These are phyloP conservation scores for Gymnobelideus leadbeateri DNA, from an alignment of 2,113 vertebrate genomes.

Conservation along the genomic window DNA sequence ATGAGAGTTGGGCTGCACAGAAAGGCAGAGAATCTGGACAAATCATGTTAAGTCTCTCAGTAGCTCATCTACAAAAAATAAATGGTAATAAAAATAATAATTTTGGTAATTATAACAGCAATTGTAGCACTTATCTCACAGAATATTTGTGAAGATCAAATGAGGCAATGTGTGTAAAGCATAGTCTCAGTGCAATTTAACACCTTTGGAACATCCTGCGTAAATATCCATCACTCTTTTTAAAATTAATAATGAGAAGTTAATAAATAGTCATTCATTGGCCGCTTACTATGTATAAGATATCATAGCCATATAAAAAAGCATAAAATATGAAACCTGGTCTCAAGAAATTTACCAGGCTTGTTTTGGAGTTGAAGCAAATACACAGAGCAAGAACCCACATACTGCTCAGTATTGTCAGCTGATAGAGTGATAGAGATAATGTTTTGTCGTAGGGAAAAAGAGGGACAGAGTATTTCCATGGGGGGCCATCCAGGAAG, in stretches of 20 bases:
- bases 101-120: too few species aligned
- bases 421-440: not conserved
- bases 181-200: not conserved
- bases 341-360: not conserved
- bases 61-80: not conserved
- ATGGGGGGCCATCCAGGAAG: not conserved
- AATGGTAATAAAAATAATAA: not conserved
- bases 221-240: not conserved
- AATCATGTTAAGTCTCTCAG: not conserved
- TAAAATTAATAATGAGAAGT: not conserved
- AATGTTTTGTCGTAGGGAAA: not conserved
- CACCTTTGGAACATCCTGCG: not conserved
- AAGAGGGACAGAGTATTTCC: not conserved
- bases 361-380: not conserved
- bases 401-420: not conserved
- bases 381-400: not conserved
- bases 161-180: not conserved
- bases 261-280: not conserved
- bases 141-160: not conserved
- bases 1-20: too few species aligned
- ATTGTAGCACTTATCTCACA: not conserved
- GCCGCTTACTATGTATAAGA: not conserved
- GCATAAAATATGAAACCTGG: not conserved
- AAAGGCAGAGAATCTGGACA: not conserved
- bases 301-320: not conserved